Evolutionary conservation across 2,113 vertebrate genomes (phyloP), one percentile per base, ranked within the genome.

Genomic region (Indicator maculatus): DNA sequence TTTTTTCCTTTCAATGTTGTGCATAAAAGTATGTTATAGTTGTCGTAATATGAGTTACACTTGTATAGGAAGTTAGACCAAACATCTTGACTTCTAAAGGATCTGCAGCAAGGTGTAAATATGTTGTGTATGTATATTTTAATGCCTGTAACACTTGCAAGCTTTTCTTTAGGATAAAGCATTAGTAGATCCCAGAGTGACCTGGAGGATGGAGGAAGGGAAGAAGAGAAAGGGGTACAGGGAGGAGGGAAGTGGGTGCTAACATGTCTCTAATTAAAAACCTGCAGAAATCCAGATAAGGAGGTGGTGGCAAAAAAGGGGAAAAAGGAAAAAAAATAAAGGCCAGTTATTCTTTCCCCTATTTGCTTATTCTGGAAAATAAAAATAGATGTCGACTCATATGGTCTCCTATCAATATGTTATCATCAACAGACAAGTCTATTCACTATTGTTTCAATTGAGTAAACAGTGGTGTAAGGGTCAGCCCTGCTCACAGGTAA

Each of bases 401-500:
- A 93, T 55, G 95, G 91, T 97, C 97, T 96, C 93, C 74, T 98
- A 98, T 97, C 98, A 97, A 86, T 98, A 96, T 74, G 96, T 98
- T 98, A 95, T 95, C 98, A 96, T 98, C 98, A 98, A 96, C 98
- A 98, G 97, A 97, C 92, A 93, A 88, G 94, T 97, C 98, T 97
- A 96, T 98, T 98, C 97, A 89, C 96, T 95, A 83, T 97, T 97
- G 98, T 98, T 98, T 98, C 98, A 95, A 97, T 83, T 96, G 98
- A 98, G 98, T 98, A 98, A 98, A 98, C 98, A 98, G 97, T 90
- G 97, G 98, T 95, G 98, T 67, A 78, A 95, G 98, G 98, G 98
- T 98, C 98, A 98, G 97, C 97, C 84, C 45, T 96, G 96, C 98
- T 98, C 97, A 81, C 98, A 98, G 98, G 98, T 99, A 98, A 98